These are phyloP conservation scores for Zonitis immaculata DNA, from an alignment of 2,888 invertebrate genomes.

Conservation along the genomic window DNA sequence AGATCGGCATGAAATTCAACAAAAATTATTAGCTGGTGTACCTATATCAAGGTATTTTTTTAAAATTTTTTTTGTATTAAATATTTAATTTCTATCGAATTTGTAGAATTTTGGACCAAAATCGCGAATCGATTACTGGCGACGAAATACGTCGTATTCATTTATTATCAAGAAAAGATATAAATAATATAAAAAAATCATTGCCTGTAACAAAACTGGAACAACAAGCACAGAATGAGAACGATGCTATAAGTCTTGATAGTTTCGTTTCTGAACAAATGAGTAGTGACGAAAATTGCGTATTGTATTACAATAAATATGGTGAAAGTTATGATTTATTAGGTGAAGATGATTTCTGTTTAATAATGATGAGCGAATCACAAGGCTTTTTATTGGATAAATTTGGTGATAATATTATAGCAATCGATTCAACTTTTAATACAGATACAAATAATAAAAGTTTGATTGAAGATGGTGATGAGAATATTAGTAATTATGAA, in stretches of 20 bases:
- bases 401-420: neutral
- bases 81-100: no score
- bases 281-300: neutral
- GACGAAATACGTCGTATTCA: neutral
- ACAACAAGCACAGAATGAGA: neutral
- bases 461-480: neutral
- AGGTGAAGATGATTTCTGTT: neutral
- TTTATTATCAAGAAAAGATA: neutral
- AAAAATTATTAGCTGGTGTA: neutral
- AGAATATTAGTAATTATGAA: neutral
- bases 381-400: neutral
- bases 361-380: conserved; percentile 1
- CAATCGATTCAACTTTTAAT: neutral
- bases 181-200: neutral
- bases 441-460: no score
- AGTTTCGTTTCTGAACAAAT: neutral
- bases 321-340: neutral
- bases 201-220: neutral
- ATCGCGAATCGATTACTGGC: neutral
- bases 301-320: neutral
- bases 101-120: neutral
- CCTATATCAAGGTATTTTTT: no score
- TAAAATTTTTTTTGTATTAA: no score
- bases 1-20: neutral
- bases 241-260: neutral